These are phyloP conservation scores for Sebastes oblongus DNA, from an alignment of 2,797 vertebrate species.

Conservation along the genomic window DNA sequence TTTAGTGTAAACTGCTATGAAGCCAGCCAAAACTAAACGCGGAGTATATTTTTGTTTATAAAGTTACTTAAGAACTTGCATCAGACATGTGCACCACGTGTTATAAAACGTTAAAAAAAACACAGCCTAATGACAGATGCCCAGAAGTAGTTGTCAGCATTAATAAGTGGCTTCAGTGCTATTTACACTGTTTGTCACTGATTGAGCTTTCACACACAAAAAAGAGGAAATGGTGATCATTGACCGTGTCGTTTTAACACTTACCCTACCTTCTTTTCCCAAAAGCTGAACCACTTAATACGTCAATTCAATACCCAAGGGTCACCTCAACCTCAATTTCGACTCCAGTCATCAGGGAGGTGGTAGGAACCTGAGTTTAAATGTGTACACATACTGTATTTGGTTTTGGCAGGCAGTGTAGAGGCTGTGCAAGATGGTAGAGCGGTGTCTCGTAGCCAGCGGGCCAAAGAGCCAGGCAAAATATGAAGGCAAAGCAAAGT, in stretches of 20 bases:
- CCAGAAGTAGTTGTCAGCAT: background rate
- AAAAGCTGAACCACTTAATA: slow-evolving; percentile 17
- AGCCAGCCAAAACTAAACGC: slow-evolving; percentile 3
- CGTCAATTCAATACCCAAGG: slow-evolving; percentile 10
- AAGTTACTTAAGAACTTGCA: background rate
- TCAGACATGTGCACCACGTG: slow-evolving; percentile 12
- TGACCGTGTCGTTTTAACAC: slow-evolving; percentile 9
- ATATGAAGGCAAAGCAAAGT: slow-evolving; percentile 57
- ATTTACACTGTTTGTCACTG: background rate
- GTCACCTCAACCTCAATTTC: slow-evolving; percentile 15
- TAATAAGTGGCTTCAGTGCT: background rate
- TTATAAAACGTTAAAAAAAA: background rate
- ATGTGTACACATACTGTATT: slow-evolving; percentile 38
- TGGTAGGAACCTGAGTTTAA: slow-evolving; percentile 24
- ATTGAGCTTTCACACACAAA: background rate
- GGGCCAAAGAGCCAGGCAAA: slow-evolving; percentile 53
- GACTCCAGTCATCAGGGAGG: slow-evolving; percentile 24
- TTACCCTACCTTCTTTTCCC: slow-evolving; percentile 1
- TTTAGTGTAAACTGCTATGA: slow-evolving; percentile 13
- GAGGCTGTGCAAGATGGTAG: slow-evolving; percentile 2
- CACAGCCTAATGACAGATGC: background rate
- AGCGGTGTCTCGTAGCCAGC: background rate
- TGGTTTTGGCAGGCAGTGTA: slow-evolving; percentile 22
- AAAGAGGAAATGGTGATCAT: slow-evolving; percentile 26
- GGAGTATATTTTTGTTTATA: background rate